Conservation (phyloP, 2,888 invertebrate species). For the Eulithis prunata region DNA sequence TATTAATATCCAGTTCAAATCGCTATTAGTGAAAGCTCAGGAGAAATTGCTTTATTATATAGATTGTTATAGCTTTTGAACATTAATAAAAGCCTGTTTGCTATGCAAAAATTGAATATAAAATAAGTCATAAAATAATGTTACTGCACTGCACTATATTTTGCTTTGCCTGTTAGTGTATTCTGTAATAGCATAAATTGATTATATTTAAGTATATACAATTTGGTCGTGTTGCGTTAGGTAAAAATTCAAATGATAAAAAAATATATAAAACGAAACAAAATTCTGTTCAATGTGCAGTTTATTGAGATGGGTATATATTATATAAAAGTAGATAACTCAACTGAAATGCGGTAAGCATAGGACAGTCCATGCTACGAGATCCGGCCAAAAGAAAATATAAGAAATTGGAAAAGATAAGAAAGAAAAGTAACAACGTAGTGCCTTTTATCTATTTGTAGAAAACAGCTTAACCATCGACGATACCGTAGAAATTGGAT, state of each 20-base stretch:
- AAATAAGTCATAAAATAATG: slow-evolving; percentile 18
- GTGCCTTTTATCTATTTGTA: slow-evolving; percentile 49
- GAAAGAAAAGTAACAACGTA: slow-evolving; percentile 44
- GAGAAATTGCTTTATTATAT: slow-evolving; percentile 33
- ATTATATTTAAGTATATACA: slow-evolving; percentile 54
- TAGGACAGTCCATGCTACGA: slow-evolving; percentile 54
- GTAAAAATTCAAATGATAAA: slow-evolving; percentile 49
- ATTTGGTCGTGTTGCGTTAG: slow-evolving; percentile 79
- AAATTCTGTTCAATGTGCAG: slow-evolving; percentile 41
- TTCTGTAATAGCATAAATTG: slow-evolving; percentile 41
- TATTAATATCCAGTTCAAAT: slow-evolving; percentile 44
- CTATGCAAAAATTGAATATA: slow-evolving; percentile 40
- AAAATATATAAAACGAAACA: slow-evolving; percentile 39
- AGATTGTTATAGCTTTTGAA: slow-evolving; percentile 36
- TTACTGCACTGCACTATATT: slow-evolving; percentile 34
- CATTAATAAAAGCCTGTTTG: slow-evolving; percentile 37
- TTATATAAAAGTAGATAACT: slow-evolving; percentile 1
- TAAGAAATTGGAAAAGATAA: slow-evolving; percentile 44
- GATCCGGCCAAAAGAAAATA: slow-evolving; percentile 42
- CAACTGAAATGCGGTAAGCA: slow-evolving; percentile 38
- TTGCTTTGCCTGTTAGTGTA: slow-evolving; percentile 51
- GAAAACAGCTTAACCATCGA: slow-evolving; percentile 26
- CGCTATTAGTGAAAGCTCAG: slow-evolving; percentile 51
- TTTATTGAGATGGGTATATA: slow-evolving; percentile 31
- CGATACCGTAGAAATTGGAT: slow-evolving; percentile 38